A percentile compares a stretch with the other conserved stretches of the same genome.
phyloP scores from a whole-genome alignment of 2,888 invertebrate species.

The Abscondita cerata region DNA sequence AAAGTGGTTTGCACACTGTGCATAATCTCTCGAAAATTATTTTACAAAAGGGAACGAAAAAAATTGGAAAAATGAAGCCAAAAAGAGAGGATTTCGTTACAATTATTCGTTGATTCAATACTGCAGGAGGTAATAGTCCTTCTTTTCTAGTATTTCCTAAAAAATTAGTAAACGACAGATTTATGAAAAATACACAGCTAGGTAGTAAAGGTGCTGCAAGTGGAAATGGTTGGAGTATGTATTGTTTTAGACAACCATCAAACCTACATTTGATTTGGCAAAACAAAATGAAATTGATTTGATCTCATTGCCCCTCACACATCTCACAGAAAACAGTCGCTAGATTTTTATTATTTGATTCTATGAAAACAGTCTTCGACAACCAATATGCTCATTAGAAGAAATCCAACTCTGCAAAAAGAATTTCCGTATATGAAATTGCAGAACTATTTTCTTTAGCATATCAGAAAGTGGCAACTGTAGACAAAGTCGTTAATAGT shows the following conservation, averaged over 20 bases:
- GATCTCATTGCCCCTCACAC: not conserved
- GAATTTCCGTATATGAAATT: not conserved
- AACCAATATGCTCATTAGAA: not conserved
- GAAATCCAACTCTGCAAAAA: too few species aligned
- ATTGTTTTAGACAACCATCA: not conserved
- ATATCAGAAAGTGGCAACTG: slow-evolving; percentile 2
- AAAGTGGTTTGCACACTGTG: not conserved
- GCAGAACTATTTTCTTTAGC: not conserved
- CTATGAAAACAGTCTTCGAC: not conserved
- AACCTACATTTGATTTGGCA: not conserved
- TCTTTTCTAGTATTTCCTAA: not conserved
- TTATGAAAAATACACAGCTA: not conserved
- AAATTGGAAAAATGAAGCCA: too few species aligned
- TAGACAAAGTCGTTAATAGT: not conserved
- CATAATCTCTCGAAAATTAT: not conserved
- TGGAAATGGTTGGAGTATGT: not conserved
- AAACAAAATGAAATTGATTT: not conserved
- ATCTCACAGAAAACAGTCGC: not conserved
- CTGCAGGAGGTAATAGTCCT: not conserved
- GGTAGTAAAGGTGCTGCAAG: not conserved
- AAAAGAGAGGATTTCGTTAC: not conserved
- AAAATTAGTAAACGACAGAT: slow-evolving; percentile 2
- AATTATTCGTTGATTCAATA: not conserved
- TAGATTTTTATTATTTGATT: not conserved
- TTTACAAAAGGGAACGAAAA: not conserved